Percentiles rank a stretch among this genome's conserved stretches.
Conservation (phyloP, 2,888 invertebrate genomes). For the Tigriopus californicus region DNA sequence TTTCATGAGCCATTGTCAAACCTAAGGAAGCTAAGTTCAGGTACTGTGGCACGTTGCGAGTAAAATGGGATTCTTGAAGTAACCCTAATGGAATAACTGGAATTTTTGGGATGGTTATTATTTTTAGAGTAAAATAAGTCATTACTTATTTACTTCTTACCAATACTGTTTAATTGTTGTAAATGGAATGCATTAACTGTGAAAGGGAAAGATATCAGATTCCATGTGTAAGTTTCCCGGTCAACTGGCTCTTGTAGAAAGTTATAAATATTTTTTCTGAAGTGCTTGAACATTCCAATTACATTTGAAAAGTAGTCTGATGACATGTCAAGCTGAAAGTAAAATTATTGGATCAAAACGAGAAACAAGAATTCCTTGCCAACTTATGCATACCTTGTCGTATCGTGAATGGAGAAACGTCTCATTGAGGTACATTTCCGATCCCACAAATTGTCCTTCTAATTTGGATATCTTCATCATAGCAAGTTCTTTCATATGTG, state of each 20-base stretch:
- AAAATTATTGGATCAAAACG: not conserved
- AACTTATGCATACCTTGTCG: not conserved
- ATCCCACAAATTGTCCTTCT: slow-evolving; percentile 2
- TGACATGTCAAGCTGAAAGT: not conserved
- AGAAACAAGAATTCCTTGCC: not conserved
- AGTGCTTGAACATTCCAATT: slow-evolving; percentile 5
- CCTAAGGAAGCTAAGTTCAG: slow-evolving; percentile 11
- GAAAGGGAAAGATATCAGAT: slow-evolving; percentile 11
- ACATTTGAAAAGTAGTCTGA: slow-evolving; percentile 6
- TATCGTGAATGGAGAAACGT: slow-evolving; percentile 5
- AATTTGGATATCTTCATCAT: not conserved
- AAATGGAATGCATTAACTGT: slow-evolving; percentile 13
- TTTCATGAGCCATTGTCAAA: slow-evolving; percentile 7
- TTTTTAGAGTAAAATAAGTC: not conserved
- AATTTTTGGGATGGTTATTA: not conserved
- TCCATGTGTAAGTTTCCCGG: slow-evolving; percentile 10
- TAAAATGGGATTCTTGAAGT: slow-evolving; percentile 5
- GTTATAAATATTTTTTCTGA: slow-evolving; percentile 9
- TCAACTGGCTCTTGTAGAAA: not conserved
- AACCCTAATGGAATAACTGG: slow-evolving; percentile 8
- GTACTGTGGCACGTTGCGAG: slow-evolving; percentile 5
- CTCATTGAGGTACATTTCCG: not conserved
- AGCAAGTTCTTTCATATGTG: not conserved
- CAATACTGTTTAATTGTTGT: slow-evolving; percentile 13
- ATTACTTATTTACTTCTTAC: not conserved